Evolutionary conservation across 2,113 vertebrate genomes (phyloP), one percentile per base, ranked within the genome.

Genomic region (Chionodraco myersi): DNA sequence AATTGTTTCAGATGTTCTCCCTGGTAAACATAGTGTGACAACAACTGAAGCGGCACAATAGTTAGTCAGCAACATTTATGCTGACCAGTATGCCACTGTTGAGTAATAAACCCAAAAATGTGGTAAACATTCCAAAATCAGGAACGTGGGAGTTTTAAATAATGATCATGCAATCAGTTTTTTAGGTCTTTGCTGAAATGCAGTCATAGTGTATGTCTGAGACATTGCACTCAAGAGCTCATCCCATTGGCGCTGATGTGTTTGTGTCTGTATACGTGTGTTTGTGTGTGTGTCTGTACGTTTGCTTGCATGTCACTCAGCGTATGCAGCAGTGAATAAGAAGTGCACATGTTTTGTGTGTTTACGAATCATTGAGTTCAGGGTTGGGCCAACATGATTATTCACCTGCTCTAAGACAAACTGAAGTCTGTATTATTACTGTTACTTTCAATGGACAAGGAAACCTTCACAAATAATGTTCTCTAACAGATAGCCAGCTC

Each of bases 51-150:
- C n/a, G 21, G 6, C 76, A 79, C 68, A 71, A 10, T 76, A 80
- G 80, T 0, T 68, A 85, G 81, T 92, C 84, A 86, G 85, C 85
- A 4, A 90, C 71, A 82, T 82, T 89, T 77, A 72, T 57, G 75
- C 77, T 60, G 44, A 78, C 84, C 85, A 88, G 73, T n/a, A n/a
- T n/a, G n/a, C n/a, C n/a, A n/a, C n/a, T n/a, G n/a, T 87, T 90
- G 81, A 84, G 76, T 87, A 87, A 84, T 72, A 62, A 80, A 72
- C 47, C 0, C 12, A 79, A 41, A 14, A 73, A 81, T 70, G 64
- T 59, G 60, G 56, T 64, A 70, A 82, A 84, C 60, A 53, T 26
- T 13, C 36, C 57, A 68, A 79, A 87, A 85, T 78, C 82, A 86
- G 82, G 83, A 89, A 88, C 54, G 57, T 66, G 15, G 66, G 75